These are phyloP conservation scores for Zaprionus capensis DNA, from an alignment of 1,140 invertebrate species.

Conservation along the genomic window DNA sequence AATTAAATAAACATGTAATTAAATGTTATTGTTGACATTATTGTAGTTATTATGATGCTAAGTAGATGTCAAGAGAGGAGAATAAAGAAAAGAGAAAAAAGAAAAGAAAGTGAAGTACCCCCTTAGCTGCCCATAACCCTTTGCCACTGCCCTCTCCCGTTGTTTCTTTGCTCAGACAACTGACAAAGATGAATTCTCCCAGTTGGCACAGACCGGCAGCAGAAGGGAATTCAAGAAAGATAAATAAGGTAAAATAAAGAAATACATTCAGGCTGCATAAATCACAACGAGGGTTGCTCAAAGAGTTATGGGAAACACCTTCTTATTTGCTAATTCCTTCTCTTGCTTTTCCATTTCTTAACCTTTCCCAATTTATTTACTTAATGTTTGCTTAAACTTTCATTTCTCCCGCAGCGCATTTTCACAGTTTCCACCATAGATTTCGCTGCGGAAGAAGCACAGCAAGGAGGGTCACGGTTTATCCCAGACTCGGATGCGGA, in stretches of 20 bases:
- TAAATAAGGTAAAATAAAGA: slow-evolving; percentile 31
- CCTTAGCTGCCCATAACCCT: neutral
- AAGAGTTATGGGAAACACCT: neutral
- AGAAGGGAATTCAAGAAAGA: slow-evolving; percentile 27
- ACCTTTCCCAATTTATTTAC: neutral
- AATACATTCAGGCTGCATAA: slow-evolving; percentile 12
- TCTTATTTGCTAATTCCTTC: no score
- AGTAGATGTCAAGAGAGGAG: slow-evolving; percentile 3
- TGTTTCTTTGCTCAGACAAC: neutral
- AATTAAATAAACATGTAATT: slow-evolving; percentile 70
- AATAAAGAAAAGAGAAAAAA: neutral
- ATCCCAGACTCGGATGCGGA: slow-evolving; percentile 1
- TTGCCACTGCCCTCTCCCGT: neutral
- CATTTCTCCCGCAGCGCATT: neutral
- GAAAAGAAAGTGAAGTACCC: neutral
- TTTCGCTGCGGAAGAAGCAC: neutral
- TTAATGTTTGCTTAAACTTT: neutral
- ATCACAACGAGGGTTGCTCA: neutral
- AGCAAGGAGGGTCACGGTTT: neutral
- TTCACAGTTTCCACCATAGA: neutral
- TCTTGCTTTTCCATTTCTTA: neutral
- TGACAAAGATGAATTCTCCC: slow-evolving; percentile 68
- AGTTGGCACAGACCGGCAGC: slow-evolving; percentile 21
- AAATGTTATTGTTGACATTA: slow-evolving; percentile 3
- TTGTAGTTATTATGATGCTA: neutral